Evolutionary conservation across 2,888 invertebrate species (phyloP), one percentile per base, ranked within the genome.

Genomic region (Craniophora ligustri): DNA sequence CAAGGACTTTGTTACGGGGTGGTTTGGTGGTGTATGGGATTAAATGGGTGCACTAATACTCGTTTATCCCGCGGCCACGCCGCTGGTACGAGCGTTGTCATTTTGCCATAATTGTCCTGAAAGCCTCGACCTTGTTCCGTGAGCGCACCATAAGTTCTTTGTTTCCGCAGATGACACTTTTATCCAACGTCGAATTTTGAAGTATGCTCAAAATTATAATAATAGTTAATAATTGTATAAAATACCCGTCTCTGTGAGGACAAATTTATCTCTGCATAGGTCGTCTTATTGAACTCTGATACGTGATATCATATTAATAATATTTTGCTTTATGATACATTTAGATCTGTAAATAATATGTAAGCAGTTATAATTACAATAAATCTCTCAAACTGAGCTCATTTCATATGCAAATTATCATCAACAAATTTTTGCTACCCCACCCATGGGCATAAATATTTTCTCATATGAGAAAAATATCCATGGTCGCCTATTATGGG

Each of bases 61-160:
- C 70, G 74, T 49, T 66, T 60, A 70, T 78, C 74, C 71, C 75
- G 71, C 77, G 74, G 71, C 59, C 69, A 67, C 53, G 39, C n/a
- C 38, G 42, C 40, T 63, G 54, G 54, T 54, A 46, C 16, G 35
- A 54, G 67, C 75, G 73, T 64, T 82, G 81, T 82, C 82, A 78
- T 85, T 86, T 86, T 64, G 70, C 79, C 71, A 82, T 85, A 85
- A 85, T 87, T 81, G 82, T 85, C 79, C 79, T 79, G 79, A 81
- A 82, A 81, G 76, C 78, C 71, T 79, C 88, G 85, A 82, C 82
- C 81, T 84, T 84, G 79, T 68, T 65, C 71, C 57, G 71, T 57
- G 61, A 63, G 73, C 76, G 72, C 71, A 72, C 76, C 80, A 77
- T 78, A 75, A 75, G 65, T 77, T 82, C 85, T 87, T 86, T 86